Evolutionary conservation across 2,113 vertebrate species (phyloP).

Genomic region (Tyto alba): DNA sequence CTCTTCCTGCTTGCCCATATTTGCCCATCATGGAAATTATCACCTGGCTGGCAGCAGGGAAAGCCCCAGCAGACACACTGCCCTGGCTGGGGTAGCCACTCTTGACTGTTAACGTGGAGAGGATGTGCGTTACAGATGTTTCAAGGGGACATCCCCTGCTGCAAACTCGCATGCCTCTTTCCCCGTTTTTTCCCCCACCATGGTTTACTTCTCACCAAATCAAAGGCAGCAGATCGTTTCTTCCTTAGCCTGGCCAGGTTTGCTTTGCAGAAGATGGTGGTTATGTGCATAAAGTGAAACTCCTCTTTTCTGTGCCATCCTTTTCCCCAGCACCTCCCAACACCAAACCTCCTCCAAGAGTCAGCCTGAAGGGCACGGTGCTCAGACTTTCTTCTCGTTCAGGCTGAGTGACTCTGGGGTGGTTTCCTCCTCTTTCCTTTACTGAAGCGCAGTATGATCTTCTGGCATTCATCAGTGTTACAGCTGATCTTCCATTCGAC

Average conservation of each 20-base stretch:
- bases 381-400: not conserved
- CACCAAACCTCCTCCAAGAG: not conserved
- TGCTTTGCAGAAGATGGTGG: not conserved
- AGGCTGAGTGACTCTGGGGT: not conserved
- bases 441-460: not conserved
- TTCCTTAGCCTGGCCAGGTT: not conserved
- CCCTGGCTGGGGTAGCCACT: not conserved
- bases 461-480: not conserved
- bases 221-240: not conserved
- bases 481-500: not conserved
- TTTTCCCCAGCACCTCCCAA: not conserved
- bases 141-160: not conserved
- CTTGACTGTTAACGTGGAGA: accelerated
- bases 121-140: not conserved
- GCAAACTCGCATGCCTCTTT: not conserved
- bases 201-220: not conserved
- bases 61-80: accelerated
- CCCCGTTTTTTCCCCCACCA: not conserved
- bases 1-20: not conserved
- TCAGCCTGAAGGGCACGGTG: not conserved
- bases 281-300: not conserved
- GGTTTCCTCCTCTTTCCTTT: not conserved
- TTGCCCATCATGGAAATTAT: not conserved
- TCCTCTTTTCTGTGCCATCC: not conserved
- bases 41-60: not conserved